These are phyloP conservation scores for Cyprinella venusta DNA, from an alignment of 2,797 vertebrate species.

Conservation along the genomic window DNA sequence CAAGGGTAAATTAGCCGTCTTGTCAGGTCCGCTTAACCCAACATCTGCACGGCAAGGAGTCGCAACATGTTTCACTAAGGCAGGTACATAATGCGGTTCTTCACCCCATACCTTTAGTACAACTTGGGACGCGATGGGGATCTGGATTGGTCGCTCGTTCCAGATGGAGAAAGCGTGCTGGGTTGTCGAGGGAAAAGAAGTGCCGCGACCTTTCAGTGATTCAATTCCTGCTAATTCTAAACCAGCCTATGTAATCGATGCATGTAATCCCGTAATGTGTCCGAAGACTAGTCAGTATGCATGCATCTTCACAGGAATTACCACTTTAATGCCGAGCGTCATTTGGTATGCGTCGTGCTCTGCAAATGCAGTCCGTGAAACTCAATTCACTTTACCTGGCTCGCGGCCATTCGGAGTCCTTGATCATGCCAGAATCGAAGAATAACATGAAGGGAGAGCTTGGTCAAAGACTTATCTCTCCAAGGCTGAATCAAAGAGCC, in stretches of 20 bases:
- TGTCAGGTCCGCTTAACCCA: conserved; percentile 78
- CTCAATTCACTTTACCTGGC: conserved; percentile 65
- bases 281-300: background rate
- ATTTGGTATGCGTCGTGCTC: conserved; percentile 66
- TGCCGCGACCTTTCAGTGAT: background rate
- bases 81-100: conserved; percentile 36
- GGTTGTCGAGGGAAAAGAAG: background rate
- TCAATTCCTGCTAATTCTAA: background rate
- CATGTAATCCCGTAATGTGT: conserved; percentile 37
- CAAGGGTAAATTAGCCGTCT: conserved; percentile 80
- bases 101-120: background rate
- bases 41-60: conserved; percentile 76
- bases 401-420: conserved; percentile 70
- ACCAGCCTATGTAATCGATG: background rate
- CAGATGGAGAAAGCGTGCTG: background rate
- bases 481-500: conserved; percentile 60
- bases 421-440: conserved; percentile 66
- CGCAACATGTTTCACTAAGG: conserved; percentile 52
- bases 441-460: conserved; percentile 70
- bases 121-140: background rate
- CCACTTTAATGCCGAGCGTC: conserved; percentile 1
- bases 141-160: background rate
- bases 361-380: conserved; percentile 63
- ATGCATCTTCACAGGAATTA: conserved; percentile 26
- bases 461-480: conserved; percentile 57